Conservation (phyloP, 2,797 vertebrate genomes). For the Podarcis siculus region DNA sequence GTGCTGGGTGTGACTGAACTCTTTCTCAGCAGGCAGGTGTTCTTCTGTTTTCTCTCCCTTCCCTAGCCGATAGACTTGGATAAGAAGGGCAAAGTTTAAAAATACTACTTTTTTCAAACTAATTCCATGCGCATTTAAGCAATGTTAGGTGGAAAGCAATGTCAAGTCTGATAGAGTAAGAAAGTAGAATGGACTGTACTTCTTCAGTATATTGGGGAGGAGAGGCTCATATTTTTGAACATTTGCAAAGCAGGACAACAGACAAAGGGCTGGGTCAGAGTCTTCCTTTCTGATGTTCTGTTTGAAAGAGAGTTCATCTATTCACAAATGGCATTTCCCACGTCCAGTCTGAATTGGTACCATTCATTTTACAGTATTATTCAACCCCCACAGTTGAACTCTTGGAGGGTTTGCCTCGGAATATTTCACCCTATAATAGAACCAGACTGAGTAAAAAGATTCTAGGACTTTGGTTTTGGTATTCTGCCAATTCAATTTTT, state of each 20-base stretch:
- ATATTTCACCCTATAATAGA: neutral
- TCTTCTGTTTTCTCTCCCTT: no score
- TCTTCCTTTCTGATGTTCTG: neutral
- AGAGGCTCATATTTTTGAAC: neutral
- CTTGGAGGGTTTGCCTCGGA: neutral
- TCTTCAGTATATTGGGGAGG: neutral
- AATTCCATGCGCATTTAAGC: neutral
- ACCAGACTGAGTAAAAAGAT: neutral
- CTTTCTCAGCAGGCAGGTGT: no score
- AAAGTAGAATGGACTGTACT: neutral
- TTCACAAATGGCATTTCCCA: neutral
- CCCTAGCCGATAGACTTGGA: no score
- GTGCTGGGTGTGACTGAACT: no score
- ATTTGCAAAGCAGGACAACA: neutral
- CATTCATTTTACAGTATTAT: neutral
- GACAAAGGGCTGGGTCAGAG: neutral
- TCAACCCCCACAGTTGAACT: neutral
- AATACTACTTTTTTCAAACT: no score
- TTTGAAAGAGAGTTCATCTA: neutral
- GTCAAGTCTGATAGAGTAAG: neutral
- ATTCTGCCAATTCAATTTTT: neutral
- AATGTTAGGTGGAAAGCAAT: neutral
- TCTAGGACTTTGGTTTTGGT: neutral
- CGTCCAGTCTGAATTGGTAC: neutral
- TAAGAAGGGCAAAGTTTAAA: no score